Evolutionary conservation across 1,140 invertebrate species (phyloP).

Genomic region (Contarinia nasturtii): DNA sequence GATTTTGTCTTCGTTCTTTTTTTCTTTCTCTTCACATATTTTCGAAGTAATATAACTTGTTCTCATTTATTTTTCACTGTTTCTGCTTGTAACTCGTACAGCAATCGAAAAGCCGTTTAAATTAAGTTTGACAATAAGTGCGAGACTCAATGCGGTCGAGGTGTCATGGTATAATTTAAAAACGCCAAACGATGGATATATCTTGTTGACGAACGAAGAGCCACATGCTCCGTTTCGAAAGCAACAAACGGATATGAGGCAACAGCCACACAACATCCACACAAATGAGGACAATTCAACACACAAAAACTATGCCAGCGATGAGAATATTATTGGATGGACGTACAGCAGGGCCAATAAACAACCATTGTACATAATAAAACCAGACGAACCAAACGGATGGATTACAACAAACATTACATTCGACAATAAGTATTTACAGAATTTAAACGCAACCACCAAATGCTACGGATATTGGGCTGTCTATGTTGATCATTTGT

Average conservation of each 20-base stretch:
- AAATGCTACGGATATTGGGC: conserved; percentile 21
- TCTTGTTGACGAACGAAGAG: background rate
- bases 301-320: background rate
- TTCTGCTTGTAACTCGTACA: too few species aligned
- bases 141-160: conserved; percentile 16
- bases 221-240: background rate
- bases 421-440: conserved; percentile 14
- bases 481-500: conserved; percentile 14
- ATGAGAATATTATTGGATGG: background rate
- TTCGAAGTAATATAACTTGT: too few species aligned
- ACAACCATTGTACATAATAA: background rate
- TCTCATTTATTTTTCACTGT: too few species aligned
- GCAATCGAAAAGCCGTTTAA: too few species aligned
- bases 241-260: background rate
- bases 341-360: background rate
- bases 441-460: conserved; percentile 10
- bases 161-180: conserved; percentile 16
- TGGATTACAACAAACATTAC: conserved; percentile 20
- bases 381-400: conserved; percentile 1
- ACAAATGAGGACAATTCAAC: background rate
- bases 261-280: background rate
- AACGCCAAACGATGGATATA: background rate
- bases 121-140: conserved; percentile 17
- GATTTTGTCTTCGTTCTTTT: too few species aligned
- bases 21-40: too few species aligned